Conservation (phyloP, 2,113 vertebrate genomes). For the Forbesichthys agassizii region DNA sequence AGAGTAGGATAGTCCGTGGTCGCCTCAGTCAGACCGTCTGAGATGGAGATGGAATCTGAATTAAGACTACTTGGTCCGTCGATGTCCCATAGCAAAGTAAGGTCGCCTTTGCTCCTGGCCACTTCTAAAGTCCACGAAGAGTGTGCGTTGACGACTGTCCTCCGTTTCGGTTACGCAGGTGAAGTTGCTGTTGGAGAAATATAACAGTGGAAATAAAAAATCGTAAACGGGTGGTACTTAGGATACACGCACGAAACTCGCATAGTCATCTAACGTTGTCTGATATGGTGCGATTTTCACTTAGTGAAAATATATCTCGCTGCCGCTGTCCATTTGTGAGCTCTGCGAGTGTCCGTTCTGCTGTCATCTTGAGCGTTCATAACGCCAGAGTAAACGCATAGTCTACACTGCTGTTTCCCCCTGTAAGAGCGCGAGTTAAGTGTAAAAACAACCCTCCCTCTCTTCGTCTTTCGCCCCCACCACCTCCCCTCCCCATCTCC, state of each 20-base stretch:
- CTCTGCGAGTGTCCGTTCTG: no score
- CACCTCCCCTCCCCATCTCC: conserved; percentile 11
- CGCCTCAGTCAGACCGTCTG: conserved; percentile 29
- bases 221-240: not conserved
- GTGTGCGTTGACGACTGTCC: conserved; percentile 44
- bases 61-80: conserved; percentile 40
- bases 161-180: conserved; percentile 49
- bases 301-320: not conserved
- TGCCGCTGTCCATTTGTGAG: conserved; percentile 11
- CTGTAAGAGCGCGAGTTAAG: no score
- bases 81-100: conserved; percentile 43
- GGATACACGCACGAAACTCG: not conserved
- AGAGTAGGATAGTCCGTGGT: conserved; percentile 7
- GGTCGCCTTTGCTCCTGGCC: conserved; percentile 20
- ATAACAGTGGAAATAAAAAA: conserved; percentile 19
- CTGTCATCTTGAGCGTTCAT: no score
- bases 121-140: conserved; percentile 1
- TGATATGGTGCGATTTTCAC: not conserved
- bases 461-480: conserved; percentile 2
- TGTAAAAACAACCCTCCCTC: no score
- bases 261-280: conserved; percentile 19
- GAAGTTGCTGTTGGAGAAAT: conserved; percentile 40
- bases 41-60: not conserved
- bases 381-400: no score
- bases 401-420: no score